Conservation (phyloP, 1,140 invertebrate genomes). For the Drosophila kikkawai region DNA sequence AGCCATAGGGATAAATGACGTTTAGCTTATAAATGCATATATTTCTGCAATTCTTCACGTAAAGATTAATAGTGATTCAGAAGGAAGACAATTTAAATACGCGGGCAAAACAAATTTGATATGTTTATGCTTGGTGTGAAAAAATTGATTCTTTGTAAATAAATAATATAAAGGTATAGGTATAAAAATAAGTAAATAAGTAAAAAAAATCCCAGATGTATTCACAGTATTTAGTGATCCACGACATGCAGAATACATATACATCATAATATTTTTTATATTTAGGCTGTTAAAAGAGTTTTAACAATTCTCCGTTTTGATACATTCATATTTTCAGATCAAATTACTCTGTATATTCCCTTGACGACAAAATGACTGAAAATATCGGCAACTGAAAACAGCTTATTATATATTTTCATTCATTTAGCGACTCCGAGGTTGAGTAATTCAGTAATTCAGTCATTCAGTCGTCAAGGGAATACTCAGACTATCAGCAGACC, state of each 20-base stretch:
- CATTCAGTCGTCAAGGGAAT: too few relatives aligned
- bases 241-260: background rate
- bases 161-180: background rate
- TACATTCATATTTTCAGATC: background rate
- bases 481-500: background rate
- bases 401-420: too few relatives aligned
- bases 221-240: background rate
- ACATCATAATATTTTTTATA: background rate
- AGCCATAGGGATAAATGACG: background rate
- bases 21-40: conserved; percentile 6
- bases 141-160: background rate
- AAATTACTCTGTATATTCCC: too few relatives aligned
- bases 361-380: too few relatives aligned
- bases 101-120: background rate
- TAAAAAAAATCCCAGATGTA: background rate
- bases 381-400: too few relatives aligned
- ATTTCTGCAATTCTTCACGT: background rate
- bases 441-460: too few relatives aligned
- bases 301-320: background rate
- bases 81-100: background rate
- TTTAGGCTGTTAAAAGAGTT: background rate
- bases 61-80: background rate
- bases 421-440: too few relatives aligned
- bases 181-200: background rate
- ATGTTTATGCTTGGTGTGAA: background rate